Evolutionary conservation across 2,797 vertebrate genomes (phyloP).

Genomic region (Brotogeris chrysoptera): DNA sequence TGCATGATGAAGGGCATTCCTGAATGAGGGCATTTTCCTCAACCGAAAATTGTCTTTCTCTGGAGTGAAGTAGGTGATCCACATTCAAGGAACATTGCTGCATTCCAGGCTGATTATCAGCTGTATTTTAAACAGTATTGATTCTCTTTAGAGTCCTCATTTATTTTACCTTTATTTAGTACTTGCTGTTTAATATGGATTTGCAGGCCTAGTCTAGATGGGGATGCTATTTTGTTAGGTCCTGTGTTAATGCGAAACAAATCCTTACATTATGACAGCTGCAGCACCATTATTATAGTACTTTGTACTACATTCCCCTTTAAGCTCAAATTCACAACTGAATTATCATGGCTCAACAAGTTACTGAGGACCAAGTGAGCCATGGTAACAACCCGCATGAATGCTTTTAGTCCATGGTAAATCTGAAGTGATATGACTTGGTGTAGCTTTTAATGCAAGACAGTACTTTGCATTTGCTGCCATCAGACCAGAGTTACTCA

Average conservation of each 20-base stretch:
- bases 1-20: not conserved
- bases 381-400: not conserved
- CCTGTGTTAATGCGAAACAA: not conserved
- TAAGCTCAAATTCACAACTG: constrained; percentile 8
- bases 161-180: not conserved
- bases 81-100: not conserved
- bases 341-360: constrained; percentile 28
- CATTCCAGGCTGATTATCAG: not conserved
- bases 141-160: not conserved
- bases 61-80: not conserved
- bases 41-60: not conserved
- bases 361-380: constrained; percentile 7
- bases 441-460: not conserved
- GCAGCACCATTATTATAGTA: not conserved
- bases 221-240: not conserved
- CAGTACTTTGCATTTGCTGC: not conserved
- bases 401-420: not conserved
- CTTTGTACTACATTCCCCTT: not conserved
- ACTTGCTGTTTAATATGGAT: not conserved
- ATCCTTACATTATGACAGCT: not conserved
- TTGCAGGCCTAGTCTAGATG: not conserved
- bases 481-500: not conserved
- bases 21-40: not conserved
- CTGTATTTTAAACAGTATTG: not conserved
- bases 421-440: not conserved